Evolutionary conservation across 2,888 invertebrate species (phyloP).

Genomic region (Chirona hameri): DNA sequence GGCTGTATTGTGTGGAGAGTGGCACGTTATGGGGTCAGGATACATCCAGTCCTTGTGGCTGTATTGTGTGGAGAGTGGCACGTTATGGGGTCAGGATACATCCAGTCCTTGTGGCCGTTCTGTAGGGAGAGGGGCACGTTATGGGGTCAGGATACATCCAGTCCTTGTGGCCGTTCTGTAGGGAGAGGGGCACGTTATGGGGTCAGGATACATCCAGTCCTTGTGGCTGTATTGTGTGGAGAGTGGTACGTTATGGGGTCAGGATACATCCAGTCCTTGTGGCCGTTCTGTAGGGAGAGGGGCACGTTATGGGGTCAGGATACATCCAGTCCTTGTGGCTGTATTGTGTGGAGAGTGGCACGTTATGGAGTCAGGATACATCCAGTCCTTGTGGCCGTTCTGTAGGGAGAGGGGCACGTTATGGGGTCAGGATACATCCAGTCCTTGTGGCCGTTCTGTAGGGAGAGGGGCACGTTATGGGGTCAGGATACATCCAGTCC

Average conservation of each 20-base stretch:
- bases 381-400: conserved; percentile 85
- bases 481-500: conserved; percentile 69
- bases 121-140: conserved; percentile 39
- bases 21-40: too few species aligned
- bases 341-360: conserved; percentile 45
- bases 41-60: conserved; percentile 89
- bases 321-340: conserved; percentile 89
- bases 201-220: conserved; percentile 69
- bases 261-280: conserved; percentile 78
- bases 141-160: conserved; percentile 60
- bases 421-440: conserved; percentile 60
- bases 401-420: conserved; percentile 39
- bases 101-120: conserved; percentile 85
- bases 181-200: background rate
- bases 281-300: conserved; percentile 56
- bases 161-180: conserved; percentile 73
- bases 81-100: conserved; percentile 48
- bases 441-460: conserved; percentile 73
- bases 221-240: conserved; percentile 65
- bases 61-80: conserved; percentile 45
- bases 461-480: background rate
- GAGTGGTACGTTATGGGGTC: too few species aligned
- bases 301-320: too few species aligned
- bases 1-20: conserved; percentile 57
- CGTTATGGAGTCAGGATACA: conserved; percentile 48